A percentile compares a stretch with the other conserved stretches of the same genome.
Evolutionary conservation across 1,140 invertebrate genomes (phyloP).

Genomic region (Trissolcus basalis): DNA sequence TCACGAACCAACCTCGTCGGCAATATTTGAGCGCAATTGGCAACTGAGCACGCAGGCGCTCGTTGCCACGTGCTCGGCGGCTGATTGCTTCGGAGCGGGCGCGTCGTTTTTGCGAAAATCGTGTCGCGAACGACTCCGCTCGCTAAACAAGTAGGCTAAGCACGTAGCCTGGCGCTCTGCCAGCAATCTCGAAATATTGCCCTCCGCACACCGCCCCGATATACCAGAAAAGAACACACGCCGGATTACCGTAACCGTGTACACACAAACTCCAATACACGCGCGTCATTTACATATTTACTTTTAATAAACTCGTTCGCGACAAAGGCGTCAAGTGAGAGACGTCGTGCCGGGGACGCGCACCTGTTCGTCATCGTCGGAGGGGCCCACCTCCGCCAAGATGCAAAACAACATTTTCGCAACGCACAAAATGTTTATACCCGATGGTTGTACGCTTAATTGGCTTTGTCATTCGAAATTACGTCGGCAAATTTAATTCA

Average conservation of each 20-base stretch:
- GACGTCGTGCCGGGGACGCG: too few species aligned
- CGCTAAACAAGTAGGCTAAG: conserved; percentile 53
- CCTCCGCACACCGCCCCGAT: not conserved
- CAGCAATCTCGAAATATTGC: conserved; percentile 54
- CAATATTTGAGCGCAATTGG: conserved; percentile 36
- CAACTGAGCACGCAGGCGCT: conserved; percentile 67
- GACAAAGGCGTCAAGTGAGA: too few species aligned
- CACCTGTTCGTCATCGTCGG: too few species aligned
- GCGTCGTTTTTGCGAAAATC: conserved; percentile 51
- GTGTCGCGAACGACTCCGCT: conserved; percentile 27
- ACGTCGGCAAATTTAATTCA: not conserved
- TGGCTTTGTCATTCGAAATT: too few species aligned
- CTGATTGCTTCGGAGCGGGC: conserved; percentile 52
- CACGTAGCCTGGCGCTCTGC: conserved; percentile 51
- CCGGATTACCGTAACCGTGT: conserved; percentile 8
- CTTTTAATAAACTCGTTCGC: too few species aligned
- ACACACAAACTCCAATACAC: too few species aligned
- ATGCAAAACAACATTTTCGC: too few species aligned
- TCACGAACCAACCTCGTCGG: not conserved
- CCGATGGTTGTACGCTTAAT: not conserved
- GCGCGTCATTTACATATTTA: too few species aligned
- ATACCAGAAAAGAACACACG: conserved; percentile 19
- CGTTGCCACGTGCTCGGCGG: conserved; percentile 65
- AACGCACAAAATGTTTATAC: conserved; percentile 18
- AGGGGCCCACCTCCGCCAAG: too few species aligned